phyloP scores from a whole-genome alignment of 2,113 vertebrate species.

The Marmota flaviventris region DNA sequence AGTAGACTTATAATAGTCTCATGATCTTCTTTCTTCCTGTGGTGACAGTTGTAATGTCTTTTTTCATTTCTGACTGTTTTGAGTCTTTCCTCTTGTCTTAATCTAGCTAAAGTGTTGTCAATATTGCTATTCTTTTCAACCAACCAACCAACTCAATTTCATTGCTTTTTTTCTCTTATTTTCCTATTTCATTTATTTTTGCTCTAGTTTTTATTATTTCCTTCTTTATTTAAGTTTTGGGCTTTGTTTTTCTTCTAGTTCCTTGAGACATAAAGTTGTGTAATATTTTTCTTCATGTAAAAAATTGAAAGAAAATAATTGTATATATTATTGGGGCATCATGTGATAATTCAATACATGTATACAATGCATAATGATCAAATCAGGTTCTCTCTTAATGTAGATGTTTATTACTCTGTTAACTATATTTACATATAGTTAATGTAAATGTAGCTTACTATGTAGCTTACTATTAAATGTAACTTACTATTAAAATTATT shows the following conservation, averaged over 20 bases:
- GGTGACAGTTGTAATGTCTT: not conserved
- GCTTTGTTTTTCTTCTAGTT: not conserved
- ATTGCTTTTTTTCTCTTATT: not conserved
- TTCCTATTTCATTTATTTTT: not conserved
- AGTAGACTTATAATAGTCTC: not conserved
- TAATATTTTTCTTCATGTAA: not conserved
- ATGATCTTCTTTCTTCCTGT: not conserved
- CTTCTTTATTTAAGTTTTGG: not conserved
- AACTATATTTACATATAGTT: not conserved
- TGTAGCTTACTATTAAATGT: not conserved
- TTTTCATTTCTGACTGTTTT: not conserved
- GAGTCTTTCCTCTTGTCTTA: not conserved
- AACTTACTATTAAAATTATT: not conserved
- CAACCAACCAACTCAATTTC: not conserved
- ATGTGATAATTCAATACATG: not conserved
- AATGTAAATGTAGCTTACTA: not conserved
- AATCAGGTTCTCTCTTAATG: not conserved
- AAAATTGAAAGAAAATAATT: not conserved
- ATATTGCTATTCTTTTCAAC: not conserved
- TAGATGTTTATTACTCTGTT: not conserved
- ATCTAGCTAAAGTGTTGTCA: not conserved
- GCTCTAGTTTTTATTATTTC: not conserved
- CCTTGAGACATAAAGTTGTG: not conserved
- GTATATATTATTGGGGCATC: too few species aligned
- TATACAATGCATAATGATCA: not conserved